Evolutionary conservation across 2,888 invertebrate species (phyloP).

Genomic region (Neria commutata): DNA sequence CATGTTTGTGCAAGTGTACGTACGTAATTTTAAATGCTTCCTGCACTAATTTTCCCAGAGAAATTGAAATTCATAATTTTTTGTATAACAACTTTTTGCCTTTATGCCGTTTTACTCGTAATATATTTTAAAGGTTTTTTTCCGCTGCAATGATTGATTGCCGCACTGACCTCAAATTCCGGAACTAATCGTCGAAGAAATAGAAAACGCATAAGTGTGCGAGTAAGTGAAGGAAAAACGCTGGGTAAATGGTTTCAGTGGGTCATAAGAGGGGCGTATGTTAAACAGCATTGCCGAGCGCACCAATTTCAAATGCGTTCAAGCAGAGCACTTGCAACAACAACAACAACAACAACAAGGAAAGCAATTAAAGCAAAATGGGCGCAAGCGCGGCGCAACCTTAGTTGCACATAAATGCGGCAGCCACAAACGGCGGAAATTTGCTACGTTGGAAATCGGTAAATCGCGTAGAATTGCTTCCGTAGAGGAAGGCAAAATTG

Average conservation of each 20-base stretch:
- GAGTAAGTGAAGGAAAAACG: neutral
- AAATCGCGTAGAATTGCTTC: no score
- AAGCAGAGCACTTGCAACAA: neutral
- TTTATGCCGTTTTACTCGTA: neutral
- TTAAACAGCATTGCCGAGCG: constrained; percentile 27
- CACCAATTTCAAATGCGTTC: constrained; percentile 7
- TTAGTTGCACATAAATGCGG: no score
- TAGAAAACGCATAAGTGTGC: neutral
- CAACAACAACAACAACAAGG: neutral
- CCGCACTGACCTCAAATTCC: constrained; percentile 53
- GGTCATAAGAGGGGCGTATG: constrained; percentile 31
- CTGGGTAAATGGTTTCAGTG: constrained; percentile 27
- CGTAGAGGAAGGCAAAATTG: no score
- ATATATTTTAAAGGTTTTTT: neutral
- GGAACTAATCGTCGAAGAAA: constrained; percentile 45
- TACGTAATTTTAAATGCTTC: constrained; percentile 14
- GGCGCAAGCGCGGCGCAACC: no score
- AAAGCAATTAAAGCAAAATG: neutral
- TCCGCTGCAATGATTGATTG: constrained; percentile 54
- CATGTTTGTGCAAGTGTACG: neutral
- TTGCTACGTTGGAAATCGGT: no score
- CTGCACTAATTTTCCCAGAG: constrained; percentile 5
- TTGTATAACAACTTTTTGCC: neutral
- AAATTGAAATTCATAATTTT: neutral
- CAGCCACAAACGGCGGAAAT: no score